Percentiles rank a stretch among this genome's conserved stretches.
Evolutionary conservation across 2,797 vertebrate species (phyloP).

Genomic region (Sebastolobus altivelis): DNA sequence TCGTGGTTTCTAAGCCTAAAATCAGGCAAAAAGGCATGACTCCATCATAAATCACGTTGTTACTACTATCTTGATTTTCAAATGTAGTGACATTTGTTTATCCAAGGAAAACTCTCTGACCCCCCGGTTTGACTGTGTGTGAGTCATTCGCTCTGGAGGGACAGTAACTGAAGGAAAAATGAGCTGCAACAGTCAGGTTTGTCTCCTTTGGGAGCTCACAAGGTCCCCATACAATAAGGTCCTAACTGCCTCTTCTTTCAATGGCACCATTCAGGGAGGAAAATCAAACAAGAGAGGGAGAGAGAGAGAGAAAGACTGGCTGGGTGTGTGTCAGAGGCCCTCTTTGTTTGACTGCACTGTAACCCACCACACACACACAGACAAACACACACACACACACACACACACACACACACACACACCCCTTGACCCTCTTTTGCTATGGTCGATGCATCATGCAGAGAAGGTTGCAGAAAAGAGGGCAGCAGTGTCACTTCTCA

Average conservation of each 20-base stretch:
- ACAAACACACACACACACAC: constrained; percentile 23
- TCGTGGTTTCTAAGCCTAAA: constrained; percentile 31
- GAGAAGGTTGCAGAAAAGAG: constrained; percentile 62
- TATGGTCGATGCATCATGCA: constrained; percentile 59
- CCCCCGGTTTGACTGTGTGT: neutral
- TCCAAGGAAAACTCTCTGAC: constrained; percentile 10
- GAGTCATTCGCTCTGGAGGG: constrained; percentile 31
- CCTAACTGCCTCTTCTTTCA: constrained; percentile 72
- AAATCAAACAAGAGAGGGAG: constrained; percentile 45
- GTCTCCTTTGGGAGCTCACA: constrained; percentile 61
- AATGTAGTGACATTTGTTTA: constrained; percentile 22
- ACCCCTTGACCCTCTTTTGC: constrained; percentile 54
- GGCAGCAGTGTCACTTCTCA: constrained; percentile 64
- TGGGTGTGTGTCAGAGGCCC: constrained; percentile 74
- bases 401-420: constrained; percentile 24
- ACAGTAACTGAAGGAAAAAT: constrained; percentile 50
- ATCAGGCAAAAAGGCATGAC: constrained; percentile 35
- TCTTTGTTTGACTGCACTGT: constrained; percentile 78
- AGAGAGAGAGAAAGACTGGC: constrained; percentile 41
- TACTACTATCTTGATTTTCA: constrained; percentile 42
- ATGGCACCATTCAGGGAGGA: constrained; percentile 66
- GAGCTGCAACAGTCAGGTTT: constrained; percentile 60
- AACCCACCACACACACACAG: constrained; percentile 31
- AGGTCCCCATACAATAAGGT: constrained; percentile 53
- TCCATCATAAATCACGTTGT: constrained; percentile 36